A percentile compares a stretch with the other conserved stretches of the same genome.
Evolutionary conservation across 2,888 invertebrate species (phyloP).

Genomic region (Polyommatus icarus): DNA sequence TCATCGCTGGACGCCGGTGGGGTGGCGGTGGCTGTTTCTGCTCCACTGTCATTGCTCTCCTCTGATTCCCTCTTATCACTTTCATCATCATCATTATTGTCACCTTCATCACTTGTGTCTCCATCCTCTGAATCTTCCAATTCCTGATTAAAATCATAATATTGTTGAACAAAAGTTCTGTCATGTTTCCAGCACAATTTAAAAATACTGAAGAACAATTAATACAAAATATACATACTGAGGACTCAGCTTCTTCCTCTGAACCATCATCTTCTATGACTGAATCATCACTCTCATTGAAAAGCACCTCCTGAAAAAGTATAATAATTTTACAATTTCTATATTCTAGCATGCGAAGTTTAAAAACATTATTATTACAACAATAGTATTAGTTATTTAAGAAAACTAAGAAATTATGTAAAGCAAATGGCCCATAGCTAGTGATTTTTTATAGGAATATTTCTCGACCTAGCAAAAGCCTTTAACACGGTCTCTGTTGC

Average conservation of each 20-base stretch:
- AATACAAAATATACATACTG: slow-evolving; percentile 52
- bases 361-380: no score
- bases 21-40: slow-evolving; percentile 56
- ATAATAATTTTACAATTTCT: neutral
- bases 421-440: no score
- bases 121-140: slow-evolving; percentile 57
- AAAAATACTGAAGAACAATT: no score
- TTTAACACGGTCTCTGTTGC: no score
- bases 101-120: slow-evolving; percentile 43
- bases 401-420: no score
- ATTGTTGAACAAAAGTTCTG: no score
- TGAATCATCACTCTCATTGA: slow-evolving; percentile 79
- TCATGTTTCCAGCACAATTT: no score
- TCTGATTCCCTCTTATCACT: slow-evolving; percentile 51
- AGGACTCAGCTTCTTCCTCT: slow-evolving; percentile 52
- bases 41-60: slow-evolving; percentile 69
- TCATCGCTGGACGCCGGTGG: slow-evolving; percentile 50
- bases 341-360: no score
- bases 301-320: slow-evolving; percentile 63
- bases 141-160: slow-evolving; percentile 47
- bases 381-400: no score
- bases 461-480: no score
- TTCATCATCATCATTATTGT: slow-evolving; percentile 53
- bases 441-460: no score
- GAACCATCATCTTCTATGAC: slow-evolving; percentile 59